These are phyloP conservation scores for Marronus borbonicus DNA, from an alignment of 2,888 invertebrate genomes.

Conservation along the genomic window DNA sequence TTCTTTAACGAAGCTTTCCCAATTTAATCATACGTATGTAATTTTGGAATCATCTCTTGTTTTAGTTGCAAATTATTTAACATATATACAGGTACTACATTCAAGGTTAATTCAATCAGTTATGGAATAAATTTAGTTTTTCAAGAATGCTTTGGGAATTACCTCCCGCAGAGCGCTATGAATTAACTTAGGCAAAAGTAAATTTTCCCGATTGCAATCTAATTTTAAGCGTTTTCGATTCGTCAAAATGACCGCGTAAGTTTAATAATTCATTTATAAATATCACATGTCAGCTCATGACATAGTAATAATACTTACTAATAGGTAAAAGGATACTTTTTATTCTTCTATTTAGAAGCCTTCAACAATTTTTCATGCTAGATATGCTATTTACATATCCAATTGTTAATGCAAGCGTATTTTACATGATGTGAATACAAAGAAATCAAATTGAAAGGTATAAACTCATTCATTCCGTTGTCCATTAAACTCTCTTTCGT, in stretches of 20 bases:
- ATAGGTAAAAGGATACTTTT: conserved; percentile 19
- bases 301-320: conserved; percentile 16
- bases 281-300: conserved; percentile 2
- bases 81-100: background rate
- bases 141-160: conserved; percentile 14
- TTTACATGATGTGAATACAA: background rate
- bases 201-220: conserved; percentile 17
- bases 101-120: conserved; percentile 7
- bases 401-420: background rate
- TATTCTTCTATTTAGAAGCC: conserved; percentile 9
- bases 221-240: background rate
- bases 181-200: conserved; percentile 22
- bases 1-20: background rate
- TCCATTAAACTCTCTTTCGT: background rate
- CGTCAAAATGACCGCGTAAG: conserved; percentile 1
- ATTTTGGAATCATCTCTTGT: background rate
- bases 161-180: background rate
- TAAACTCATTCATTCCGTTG: background rate
- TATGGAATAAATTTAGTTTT: conserved; percentile 20
- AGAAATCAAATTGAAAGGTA: background rate
- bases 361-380: conserved; percentile 2
- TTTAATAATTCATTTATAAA: conserved; percentile 13
- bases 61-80: conserved; percentile 6
- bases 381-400: background rate
- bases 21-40: background rate